Percentiles rank a stretch among this genome's conserved stretches.
phyloP scores from a whole-genome alignment of 2,113 vertebrate genomes.

The Psettodes erumei region DNA sequence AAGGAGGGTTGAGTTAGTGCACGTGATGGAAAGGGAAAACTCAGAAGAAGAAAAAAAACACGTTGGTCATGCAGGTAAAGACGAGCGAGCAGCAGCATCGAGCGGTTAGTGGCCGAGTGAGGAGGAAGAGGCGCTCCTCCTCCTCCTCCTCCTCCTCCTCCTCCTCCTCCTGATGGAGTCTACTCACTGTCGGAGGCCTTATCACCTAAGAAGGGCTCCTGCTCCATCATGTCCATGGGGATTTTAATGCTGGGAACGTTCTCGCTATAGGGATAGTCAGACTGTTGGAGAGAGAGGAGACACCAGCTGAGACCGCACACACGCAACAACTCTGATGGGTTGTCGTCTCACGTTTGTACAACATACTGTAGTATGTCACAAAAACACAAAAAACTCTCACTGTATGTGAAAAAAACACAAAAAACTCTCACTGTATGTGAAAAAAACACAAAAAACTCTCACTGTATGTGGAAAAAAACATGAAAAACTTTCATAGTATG shows the following conservation, averaged over 20 bases:
- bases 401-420: too few relatives aligned
- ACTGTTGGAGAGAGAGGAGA: conserved; percentile 89
- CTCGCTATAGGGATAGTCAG: conserved; percentile 96
- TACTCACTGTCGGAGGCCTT: conserved; percentile 98
- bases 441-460: too few relatives aligned
- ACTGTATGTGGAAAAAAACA: too few relatives aligned
- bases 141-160: conserved; percentile 62
- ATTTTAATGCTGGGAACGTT: conserved; percentile 99
- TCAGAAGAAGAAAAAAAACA: not conserved
- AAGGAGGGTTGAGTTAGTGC: not conserved
- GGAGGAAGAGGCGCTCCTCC: not conserved
- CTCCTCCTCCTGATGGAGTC: conserved; percentile 75
- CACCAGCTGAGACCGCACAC: conserved; percentile 42
- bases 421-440: too few relatives aligned
- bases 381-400: too few relatives aligned
- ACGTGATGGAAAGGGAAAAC: not conserved
- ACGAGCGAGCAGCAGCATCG: not conserved
- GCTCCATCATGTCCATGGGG: conserved; percentile 99
- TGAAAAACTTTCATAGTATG: too few relatives aligned
- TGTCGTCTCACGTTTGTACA: too few relatives aligned
- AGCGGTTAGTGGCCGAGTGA: too few relatives aligned
- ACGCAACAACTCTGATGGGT: too few relatives aligned
- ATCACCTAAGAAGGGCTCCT: conserved; percentile 97
- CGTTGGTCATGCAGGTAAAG: conserved; percentile 37
- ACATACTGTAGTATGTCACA: too few relatives aligned